Percentiles rank a stretch among this genome's conserved stretches.
Conservation (phyloP, 2,797 vertebrate species). For the Brachyalestes nurse region DNA sequence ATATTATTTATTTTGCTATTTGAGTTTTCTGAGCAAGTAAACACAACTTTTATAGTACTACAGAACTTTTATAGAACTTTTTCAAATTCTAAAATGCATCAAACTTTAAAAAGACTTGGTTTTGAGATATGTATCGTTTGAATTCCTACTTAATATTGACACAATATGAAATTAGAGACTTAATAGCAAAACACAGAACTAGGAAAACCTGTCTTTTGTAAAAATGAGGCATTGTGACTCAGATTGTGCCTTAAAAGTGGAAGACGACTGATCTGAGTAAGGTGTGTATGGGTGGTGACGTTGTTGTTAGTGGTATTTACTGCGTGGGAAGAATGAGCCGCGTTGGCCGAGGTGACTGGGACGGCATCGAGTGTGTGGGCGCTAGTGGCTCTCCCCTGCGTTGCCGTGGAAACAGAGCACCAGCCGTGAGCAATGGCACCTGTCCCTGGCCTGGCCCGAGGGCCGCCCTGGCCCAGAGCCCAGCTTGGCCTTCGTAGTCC, state of each 20-base stretch:
- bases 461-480: slow-evolving; percentile 43
- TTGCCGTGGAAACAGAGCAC: slow-evolving; percentile 49
- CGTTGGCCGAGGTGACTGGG: slow-evolving; percentile 42
- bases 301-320: slow-evolving; percentile 11
- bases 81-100: no score
- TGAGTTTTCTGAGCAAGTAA: no score
- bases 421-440: slow-evolving; percentile 48
- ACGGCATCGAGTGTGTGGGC: slow-evolving; percentile 49
- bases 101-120: no score
- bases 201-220: background rate
- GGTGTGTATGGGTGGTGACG: slow-evolving; percentile 11
- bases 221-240: background rate
- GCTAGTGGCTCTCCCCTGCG: slow-evolving; percentile 38
- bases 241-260: background rate
- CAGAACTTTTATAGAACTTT: no score
- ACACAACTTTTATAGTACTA: no score
- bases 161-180: background rate
- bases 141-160: background rate
- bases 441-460: slow-evolving; percentile 34
- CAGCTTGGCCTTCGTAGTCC: slow-evolving; percentile 24
- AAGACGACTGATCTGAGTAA: background rate
- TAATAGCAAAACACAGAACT: background rate
- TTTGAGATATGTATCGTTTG: background rate
- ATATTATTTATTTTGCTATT: no score
- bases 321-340: slow-evolving; percentile 27